Percentiles rank a stretch among this genome's conserved stretches.
phyloP scores from a whole-genome alignment of 2,113 vertebrate species.

The Tinamus guttatus region DNA sequence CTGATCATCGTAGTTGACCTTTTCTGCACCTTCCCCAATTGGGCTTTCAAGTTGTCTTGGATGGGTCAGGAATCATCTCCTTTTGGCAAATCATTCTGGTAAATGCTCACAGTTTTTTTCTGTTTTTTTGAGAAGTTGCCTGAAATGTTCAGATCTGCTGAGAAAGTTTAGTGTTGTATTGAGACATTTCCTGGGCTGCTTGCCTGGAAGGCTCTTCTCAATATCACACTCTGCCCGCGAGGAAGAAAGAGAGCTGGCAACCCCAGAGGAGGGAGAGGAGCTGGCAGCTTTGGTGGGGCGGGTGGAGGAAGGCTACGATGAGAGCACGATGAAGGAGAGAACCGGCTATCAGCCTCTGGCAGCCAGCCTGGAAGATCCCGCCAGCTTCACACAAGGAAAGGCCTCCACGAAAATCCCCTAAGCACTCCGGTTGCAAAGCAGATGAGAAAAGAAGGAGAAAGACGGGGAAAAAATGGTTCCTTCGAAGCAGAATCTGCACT shows the following conservation, averaged over 20 bases:
- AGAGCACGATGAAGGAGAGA: neutral
- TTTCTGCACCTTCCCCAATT: neutral
- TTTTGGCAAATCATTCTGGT: neutral
- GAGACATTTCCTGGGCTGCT: conserved; percentile 44
- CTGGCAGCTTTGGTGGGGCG: rapidly evolving
- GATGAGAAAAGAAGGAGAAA: neutral
- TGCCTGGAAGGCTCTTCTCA: conserved; percentile 59
- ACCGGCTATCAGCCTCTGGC: neutral
- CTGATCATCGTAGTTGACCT: neutral
- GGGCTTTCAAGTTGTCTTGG: neutral
- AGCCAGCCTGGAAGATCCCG: neutral
- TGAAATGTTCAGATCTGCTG: conserved; percentile 4
- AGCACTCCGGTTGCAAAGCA: neutral
- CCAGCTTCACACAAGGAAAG: neutral
- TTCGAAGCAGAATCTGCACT: neutral
- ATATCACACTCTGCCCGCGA: neutral
- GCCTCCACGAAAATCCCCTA: neutral
- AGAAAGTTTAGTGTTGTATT: neutral
- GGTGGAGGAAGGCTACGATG: neutral
- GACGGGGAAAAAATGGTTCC: neutral
- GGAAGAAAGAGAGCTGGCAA: conserved; percentile 1
- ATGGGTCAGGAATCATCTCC: neutral
- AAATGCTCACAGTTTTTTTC: neutral
- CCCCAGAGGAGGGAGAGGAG: neutral
- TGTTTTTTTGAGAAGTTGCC: neutral